Evolutionary conservation across 2,113 vertebrate species (phyloP).

Genomic region (Ondatra zibethicus): DNA sequence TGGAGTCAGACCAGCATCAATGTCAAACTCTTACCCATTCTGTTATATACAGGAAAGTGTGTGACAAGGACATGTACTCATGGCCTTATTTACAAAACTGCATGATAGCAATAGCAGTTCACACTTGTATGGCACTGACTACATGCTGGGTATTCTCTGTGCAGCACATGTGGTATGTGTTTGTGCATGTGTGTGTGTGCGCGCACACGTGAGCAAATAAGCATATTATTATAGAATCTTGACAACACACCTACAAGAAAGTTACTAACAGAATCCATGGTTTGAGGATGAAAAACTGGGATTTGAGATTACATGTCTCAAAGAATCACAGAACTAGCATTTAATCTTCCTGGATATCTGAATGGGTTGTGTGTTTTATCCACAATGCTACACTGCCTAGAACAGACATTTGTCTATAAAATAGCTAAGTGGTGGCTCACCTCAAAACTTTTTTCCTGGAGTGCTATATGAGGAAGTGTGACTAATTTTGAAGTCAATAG

Average conservation of each 20-base stretch:
- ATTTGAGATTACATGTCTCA: not conserved
- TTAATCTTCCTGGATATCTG: not conserved
- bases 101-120: not conserved
- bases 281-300: not conserved
- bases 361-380: not conserved
- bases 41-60: not conserved
- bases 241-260: not conserved
- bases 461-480: not conserved
- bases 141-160: not conserved
- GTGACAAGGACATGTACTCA: not conserved
- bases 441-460: not conserved
- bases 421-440: not conserved
- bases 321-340: not conserved
- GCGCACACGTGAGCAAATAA: not conserved
- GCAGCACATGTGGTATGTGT: not conserved
- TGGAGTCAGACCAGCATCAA: not conserved
- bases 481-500: not conserved
- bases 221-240: not conserved
- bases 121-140: not conserved
- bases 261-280: not conserved
- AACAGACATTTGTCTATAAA: not conserved
- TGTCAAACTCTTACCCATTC: not conserved
- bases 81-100: not conserved
- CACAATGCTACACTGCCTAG: not conserved
- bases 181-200: too few species aligned